A percentile compares a stretch with the other conserved stretches of the same genome.
phyloP scores from a whole-genome alignment of 2,113 vertebrate species.

The Promerops cafer region DNA sequence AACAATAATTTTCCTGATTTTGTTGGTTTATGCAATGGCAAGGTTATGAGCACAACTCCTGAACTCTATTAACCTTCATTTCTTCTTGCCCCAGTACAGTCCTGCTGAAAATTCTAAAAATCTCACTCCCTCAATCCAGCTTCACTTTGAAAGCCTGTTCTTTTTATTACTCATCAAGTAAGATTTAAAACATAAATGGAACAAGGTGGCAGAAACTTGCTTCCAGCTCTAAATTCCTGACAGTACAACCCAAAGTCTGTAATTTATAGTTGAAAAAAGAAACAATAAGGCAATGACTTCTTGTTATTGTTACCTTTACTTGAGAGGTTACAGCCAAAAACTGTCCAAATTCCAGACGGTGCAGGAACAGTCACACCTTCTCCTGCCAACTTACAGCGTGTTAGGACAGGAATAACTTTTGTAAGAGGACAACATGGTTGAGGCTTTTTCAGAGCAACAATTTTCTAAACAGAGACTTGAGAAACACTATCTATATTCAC shows the following conservation, averaged over 20 bases:
- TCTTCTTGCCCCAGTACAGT: neutral
- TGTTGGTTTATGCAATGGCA: neutral
- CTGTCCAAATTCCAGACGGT: slow-evolving; percentile 63
- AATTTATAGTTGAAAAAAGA: slow-evolving; percentile 53
- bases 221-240: slow-evolving; percentile 42
- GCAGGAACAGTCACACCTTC: slow-evolving; percentile 47
- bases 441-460: neutral
- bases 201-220: slow-evolving; percentile 50
- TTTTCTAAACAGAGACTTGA: neutral
- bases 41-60: neutral
- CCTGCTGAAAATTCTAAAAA: neutral
- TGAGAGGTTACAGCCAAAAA: slow-evolving; percentile 65
- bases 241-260: slow-evolving; percentile 14
- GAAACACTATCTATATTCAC: neutral
- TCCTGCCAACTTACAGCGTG: slow-evolving; percentile 39
- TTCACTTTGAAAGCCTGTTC: neutral
- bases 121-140: neutral
- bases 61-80: neutral
- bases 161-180: slow-evolving; percentile 20
- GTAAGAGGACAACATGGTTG: slow-evolving; percentile 19
- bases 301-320: slow-evolving; percentile 64
- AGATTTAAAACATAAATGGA: slow-evolving; percentile 14
- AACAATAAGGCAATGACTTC: slow-evolving; percentile 38
- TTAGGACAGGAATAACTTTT: slow-evolving; percentile 40
- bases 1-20: neutral